Percentiles rank a stretch among this genome's conserved stretches.
Conservation (phyloP, 64 coral and sea anemone genomes). For the Trachythela sp. region DNA sequence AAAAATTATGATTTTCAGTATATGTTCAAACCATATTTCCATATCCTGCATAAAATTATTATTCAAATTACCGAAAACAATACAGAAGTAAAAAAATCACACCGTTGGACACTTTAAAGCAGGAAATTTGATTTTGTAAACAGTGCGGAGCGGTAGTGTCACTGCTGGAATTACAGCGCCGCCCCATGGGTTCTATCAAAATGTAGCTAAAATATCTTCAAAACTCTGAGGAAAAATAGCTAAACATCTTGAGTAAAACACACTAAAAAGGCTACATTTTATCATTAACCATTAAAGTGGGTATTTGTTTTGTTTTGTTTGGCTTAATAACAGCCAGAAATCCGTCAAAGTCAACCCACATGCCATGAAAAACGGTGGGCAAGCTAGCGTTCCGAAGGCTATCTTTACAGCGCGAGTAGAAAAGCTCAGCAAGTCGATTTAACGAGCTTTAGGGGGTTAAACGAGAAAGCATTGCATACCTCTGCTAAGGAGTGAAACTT, state of each 20-base stretch:
- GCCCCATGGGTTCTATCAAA: background rate
- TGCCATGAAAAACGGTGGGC: background rate
- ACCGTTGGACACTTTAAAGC: background rate
- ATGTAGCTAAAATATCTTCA: background rate
- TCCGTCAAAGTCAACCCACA: background rate
- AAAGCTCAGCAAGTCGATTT: conserved; percentile 6
- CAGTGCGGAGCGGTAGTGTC: background rate
- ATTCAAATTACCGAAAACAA: background rate
- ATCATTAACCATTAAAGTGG: background rate
- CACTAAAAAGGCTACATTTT: background rate
- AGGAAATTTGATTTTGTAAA: background rate
- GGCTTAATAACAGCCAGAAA: background rate
- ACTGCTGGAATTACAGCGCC: background rate
- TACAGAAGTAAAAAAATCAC: background rate
- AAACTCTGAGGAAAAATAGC: background rate
- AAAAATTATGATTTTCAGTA: background rate
- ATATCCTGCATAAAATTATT: background rate
- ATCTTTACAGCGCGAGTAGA: background rate
- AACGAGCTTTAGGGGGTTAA: background rate
- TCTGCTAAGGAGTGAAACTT: background rate
- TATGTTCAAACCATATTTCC: background rate
- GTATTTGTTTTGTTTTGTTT: background rate
- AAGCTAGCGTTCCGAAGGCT: background rate
- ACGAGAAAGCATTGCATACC: background rate
- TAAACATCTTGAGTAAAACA: background rate